Base-by-base conservation (phyloP, 2,113 vertebrate genomes). In the Lethenteron reissneri region DNA sequence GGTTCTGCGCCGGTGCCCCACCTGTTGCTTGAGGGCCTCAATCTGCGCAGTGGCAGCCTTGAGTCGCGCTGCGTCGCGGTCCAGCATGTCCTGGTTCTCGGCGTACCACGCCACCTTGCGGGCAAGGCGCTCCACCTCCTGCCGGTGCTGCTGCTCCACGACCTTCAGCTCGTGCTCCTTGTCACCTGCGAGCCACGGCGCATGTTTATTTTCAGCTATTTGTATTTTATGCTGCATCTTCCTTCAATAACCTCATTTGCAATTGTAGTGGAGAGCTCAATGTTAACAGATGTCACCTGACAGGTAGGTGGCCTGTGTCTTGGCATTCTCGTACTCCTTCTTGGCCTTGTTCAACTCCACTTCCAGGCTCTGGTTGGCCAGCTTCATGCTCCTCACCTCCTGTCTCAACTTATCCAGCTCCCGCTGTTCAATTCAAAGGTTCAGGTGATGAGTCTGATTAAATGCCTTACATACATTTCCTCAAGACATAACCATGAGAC, bases 61-160 rank as follows among this genome's bases (percentile, higher is more conserved):
- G 73, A 95, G 87, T 14, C 83, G 80, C 57, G 74, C 74, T 56
- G 86, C 80, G 72, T 95, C 89, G 82, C 80, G 85, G 78, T 90
- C 87, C 77, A 92, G 78, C 71, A 90, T 82, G 62, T 89, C 84
- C 79, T 95, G 90, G 78, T 97, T 95, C 80, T 95, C 88, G 12
- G 88, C 84, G 75, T 87, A 94, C 89, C 89, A 90, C 71, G 85
- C 85, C 73, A 95, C 80, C 74, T 85, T 82, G 74, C 83, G 90
- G 74, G 83, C 87, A 12, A 95, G 80, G 21, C 76, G 77, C 8
- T 57, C 41, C 10, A 92, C 79, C 78, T 96, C 90, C 74, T 87
- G 81, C 73, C 82, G 84, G 80, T 88, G 84, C 12, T 81, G 80
- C 70, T 91, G 85, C 81, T 92, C 84, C 78, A 85, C 78, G 64